Percentiles rank a stretch among this genome's conserved stretches.
phyloP scores from a whole-genome alignment of 2,797 vertebrate genomes.

The Sebastes miniatus region DNA sequence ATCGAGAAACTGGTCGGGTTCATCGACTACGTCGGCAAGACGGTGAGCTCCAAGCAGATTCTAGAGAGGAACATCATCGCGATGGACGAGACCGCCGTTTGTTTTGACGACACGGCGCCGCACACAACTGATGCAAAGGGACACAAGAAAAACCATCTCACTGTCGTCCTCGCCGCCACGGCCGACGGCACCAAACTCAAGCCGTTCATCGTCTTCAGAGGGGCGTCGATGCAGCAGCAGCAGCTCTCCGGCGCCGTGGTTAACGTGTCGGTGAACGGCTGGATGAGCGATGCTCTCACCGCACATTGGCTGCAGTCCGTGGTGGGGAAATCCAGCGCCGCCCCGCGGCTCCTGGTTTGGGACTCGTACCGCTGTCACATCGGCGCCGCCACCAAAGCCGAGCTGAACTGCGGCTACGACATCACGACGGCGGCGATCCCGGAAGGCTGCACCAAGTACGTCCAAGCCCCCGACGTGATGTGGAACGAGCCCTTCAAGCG shows the following conservation, averaged over 20 bases:
- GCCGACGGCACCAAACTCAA: neutral
- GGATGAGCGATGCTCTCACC: neutral
- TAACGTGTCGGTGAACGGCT: neutral
- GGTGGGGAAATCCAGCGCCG: neutral
- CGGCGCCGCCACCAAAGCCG: neutral
- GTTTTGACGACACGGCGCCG: neutral
- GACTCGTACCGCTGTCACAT: slow-evolving; percentile 16
- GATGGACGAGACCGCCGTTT: neutral
- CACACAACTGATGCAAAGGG: too few species aligned
- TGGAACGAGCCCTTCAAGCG: neutral
- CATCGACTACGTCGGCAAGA: neutral
- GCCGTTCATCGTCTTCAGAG: neutral
- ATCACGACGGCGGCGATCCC: neutral
- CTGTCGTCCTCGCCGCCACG: neutral
- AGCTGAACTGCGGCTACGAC: neutral
- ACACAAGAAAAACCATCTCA: neutral
- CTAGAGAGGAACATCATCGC: neutral
- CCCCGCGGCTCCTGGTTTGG: slow-evolving; percentile 1
- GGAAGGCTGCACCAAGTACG: neutral
- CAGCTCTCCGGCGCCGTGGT: neutral
- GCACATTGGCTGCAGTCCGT: neutral
- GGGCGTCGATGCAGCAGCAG: neutral
- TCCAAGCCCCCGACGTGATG: neutral
- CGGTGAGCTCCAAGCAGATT: neutral
- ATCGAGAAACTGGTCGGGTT: neutral